Base-by-base conservation (phyloP, 2,113 vertebrate species). In the Gopherus evgoodei region DNA sequence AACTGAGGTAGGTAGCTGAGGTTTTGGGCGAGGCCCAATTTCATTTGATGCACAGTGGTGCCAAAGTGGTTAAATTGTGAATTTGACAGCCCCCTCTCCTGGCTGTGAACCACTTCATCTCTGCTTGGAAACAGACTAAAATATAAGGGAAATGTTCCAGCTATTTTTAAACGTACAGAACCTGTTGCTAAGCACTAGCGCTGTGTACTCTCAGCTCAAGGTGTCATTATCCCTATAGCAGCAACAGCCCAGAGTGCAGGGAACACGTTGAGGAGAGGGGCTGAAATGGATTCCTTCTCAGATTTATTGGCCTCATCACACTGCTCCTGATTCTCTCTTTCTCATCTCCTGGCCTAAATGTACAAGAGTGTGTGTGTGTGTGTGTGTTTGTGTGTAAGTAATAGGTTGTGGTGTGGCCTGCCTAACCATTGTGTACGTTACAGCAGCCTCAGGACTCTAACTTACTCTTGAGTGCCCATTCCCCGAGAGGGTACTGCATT, bases 161-260 rank as follows among this genome's bases (percentile, higher is more conserved):
- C 86, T 92, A 92, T 92, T 92, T 92, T 92, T 92, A 92, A 84
- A 88, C 44, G 24, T 69, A 16, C 56, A 38, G 81, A 84, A 92
- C 91, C 81, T 84, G 86, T 92, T 92, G 91, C 91, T 92, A 92
- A 86, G 91, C 91, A 42, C 69, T 84, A 65, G 72, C 25, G 5
- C 65, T 5, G 10, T 35, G 75, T 78, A 29, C 44, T 44, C 22
- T 78, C 25, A 78, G 79, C 12, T 27, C 11, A 59, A 83, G 80
- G 56, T 49, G 49, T 47, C 24, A 12, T 65, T 56, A 65, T 38
- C 38, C 54, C n/a, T 47, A 35, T 11, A 53, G 69, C 42, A 38
- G 6, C 35, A 57, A 44, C 13, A 59, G 53, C 38, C 21, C n/a
- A 27, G 81, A 25, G 42, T 62, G 75, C 50, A 47, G 49, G 17